A percentile compares a stretch with the other conserved stretches of the same genome.
These are phyloP conservation scores for Tapirus terrestris DNA, from an alignment of 2,113 vertebrate genomes.

Conservation along the genomic window DNA sequence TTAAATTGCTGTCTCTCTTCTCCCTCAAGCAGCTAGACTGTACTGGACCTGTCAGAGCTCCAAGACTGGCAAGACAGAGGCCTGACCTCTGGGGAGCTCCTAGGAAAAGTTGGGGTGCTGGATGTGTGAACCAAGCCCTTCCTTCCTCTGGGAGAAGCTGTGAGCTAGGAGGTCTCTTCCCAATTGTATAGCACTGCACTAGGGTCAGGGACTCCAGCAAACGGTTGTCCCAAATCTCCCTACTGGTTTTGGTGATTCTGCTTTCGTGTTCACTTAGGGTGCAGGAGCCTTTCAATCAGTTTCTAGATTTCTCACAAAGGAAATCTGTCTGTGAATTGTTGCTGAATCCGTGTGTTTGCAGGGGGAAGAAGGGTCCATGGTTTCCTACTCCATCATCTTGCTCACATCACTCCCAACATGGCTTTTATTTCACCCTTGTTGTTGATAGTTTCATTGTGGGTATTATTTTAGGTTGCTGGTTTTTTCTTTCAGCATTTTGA, in stretches of 20 bases:
- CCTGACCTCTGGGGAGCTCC: not conserved
- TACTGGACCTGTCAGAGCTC: not conserved
- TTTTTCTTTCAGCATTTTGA: constrained; percentile 1
- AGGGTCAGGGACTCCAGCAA: not conserved
- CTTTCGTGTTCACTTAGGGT: not conserved
- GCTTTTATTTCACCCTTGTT: not conserved
- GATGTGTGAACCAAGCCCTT: not conserved
- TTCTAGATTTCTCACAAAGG: not conserved
- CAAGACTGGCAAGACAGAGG: not conserved
- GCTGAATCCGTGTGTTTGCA: not conserved
- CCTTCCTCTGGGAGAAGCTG: not conserved
- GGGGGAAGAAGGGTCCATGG: not conserved
- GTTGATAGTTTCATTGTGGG: not conserved
- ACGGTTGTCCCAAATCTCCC: not conserved
- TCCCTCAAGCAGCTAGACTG: not conserved
- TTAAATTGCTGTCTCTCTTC: not conserved
- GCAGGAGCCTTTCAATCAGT: not conserved
- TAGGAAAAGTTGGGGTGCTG: not conserved
- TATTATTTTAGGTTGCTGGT: not conserved
- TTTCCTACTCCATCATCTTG: not conserved
- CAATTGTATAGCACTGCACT: not conserved
- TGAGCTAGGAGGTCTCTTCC: not conserved
- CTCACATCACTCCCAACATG: not conserved
- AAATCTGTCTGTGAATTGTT: not conserved
- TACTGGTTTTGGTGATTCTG: not conserved